These are phyloP conservation scores for Bufo bufo DNA, from an alignment of 2,113 vertebrate species.

Conservation along the genomic window DNA sequence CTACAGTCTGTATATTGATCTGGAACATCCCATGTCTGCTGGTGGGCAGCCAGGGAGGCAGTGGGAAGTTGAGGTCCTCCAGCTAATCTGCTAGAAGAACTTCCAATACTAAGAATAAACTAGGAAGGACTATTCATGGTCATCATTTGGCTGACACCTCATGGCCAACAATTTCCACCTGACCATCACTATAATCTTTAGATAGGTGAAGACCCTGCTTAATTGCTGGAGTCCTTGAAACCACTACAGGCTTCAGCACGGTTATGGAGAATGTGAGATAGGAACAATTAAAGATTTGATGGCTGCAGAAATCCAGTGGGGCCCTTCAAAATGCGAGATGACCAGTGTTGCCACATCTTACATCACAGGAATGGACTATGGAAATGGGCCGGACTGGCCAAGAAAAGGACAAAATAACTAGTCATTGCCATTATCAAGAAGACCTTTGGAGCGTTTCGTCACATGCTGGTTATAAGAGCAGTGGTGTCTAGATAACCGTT, in stretches of 20 bases:
- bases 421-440: slow-evolving; percentile 18
- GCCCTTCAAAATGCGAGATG: background rate
- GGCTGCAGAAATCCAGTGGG: background rate
- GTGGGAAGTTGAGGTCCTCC: too few species aligned
- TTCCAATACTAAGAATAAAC: too few species aligned
- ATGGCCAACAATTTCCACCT: too few species aligned
- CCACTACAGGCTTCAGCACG: too few species aligned
- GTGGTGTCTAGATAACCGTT: background rate
- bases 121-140: too few species aligned
- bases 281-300: background rate
- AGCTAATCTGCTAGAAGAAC: too few species aligned
- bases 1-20: background rate
- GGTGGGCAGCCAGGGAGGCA: background rate
- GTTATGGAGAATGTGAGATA: too few species aligned
- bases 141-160: too few species aligned
- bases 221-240: too few species aligned
- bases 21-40: background rate
- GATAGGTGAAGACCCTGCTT: too few species aligned
- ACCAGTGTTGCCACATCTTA: background rate
- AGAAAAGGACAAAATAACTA: background rate
- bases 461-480: slow-evolving; percentile 6
- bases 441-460: slow-evolving; percentile 32
- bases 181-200: too few species aligned
- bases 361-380: background rate
- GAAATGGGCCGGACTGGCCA: background rate